phyloP scores from a whole-genome alignment of 2,888 invertebrate species.

The Ephialtes manifestator region DNA sequence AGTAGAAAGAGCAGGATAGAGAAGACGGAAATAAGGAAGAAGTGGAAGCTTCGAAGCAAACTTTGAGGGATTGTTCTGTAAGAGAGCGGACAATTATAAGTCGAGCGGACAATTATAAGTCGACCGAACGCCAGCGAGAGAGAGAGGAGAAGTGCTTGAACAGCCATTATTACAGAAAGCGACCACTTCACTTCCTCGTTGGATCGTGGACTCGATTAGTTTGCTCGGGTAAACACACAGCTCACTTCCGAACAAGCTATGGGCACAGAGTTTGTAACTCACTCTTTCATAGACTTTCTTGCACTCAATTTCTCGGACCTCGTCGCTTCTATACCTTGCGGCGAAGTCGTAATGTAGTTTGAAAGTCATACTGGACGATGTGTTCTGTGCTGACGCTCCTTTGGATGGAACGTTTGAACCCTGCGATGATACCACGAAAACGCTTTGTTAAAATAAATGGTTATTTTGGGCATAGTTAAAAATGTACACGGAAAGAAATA shows the following conservation, averaged over 20 bases:
- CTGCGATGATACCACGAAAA: not conserved
- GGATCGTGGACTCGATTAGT: slow-evolving; percentile 50
- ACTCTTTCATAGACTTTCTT: slow-evolving; percentile 32
- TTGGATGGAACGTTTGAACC: not conserved
- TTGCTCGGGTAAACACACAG: slow-evolving; percentile 53
- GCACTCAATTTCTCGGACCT: slow-evolving; percentile 23
- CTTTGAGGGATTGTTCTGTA: slow-evolving; percentile 38
- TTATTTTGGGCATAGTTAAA: not conserved
- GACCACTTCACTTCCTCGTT: slow-evolving; percentile 36
- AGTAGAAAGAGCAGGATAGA: slow-evolving; percentile 1
- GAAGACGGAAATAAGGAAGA: slow-evolving; percentile 32
- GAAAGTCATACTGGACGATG: slow-evolving; percentile 27
- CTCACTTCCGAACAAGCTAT: slow-evolving; percentile 20
- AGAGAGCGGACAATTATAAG: slow-evolving; percentile 56
- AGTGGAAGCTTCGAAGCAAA: slow-evolving; percentile 55
- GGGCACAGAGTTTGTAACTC: slow-evolving; percentile 33
- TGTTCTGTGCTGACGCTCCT: not conserved
- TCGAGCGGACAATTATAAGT: slow-evolving; percentile 54
- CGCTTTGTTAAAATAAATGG: not conserved
- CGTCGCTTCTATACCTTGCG: slow-evolving; percentile 10
- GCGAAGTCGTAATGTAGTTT: slow-evolving; percentile 31
- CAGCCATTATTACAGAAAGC: slow-evolving; percentile 49
- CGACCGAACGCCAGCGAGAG: slow-evolving; percentile 20
- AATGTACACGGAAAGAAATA: too few relatives aligned
- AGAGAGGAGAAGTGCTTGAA: slow-evolving; percentile 12